phyloP scores from a whole-genome alignment of 2,888 invertebrate species.

The Axea sp. region DNA sequence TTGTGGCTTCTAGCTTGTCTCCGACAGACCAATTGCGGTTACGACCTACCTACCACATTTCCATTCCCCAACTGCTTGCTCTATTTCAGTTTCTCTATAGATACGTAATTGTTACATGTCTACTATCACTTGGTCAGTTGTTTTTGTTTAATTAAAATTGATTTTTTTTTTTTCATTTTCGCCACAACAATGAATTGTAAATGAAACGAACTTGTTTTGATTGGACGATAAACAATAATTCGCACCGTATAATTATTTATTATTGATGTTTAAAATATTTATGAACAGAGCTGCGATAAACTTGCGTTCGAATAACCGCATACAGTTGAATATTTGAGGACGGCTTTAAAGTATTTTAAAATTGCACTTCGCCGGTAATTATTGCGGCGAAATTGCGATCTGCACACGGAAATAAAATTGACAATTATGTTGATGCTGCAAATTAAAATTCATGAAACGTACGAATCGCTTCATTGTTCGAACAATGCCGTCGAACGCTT shows the following conservation, averaged over 20 bases:
- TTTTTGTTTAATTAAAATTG: constrained; percentile 23
- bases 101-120: constrained; percentile 50
- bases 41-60: constrained; percentile 46
- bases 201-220: no score
- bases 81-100: constrained; percentile 45
- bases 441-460: constrained; percentile 42
- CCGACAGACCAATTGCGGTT: constrained; percentile 54
- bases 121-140: constrained; percentile 11
- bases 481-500: neutral
- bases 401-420: neutral
- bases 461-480: constrained; percentile 1
- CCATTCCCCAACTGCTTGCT: constrained; percentile 39
- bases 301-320: no score
- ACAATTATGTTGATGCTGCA: constrained; percentile 5
- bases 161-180: neutral
- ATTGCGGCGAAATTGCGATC: no score
- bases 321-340: no score
- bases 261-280: no score
- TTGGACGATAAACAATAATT: no score
- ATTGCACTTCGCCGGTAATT: neutral
- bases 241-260: no score
- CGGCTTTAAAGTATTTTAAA: no score
- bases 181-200: no score
- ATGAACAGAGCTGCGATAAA: no score
- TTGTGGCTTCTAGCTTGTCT: constrained; percentile 55